Base-by-base conservation (phyloP, 2,797 vertebrate species). In the Perodicticus potto region DNA sequence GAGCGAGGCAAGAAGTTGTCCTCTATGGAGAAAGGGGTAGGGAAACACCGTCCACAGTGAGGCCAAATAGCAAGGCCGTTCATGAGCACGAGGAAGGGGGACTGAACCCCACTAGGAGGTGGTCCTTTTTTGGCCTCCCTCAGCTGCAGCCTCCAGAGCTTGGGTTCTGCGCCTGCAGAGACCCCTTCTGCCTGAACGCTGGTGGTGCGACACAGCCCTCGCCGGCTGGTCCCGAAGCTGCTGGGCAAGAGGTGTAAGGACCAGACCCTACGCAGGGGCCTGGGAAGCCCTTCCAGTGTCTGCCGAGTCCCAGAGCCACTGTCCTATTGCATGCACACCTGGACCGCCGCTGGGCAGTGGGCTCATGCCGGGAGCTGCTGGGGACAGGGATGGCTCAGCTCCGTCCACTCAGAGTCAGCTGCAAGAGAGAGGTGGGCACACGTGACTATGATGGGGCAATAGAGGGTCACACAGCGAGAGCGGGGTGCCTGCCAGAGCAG, bases 171-270 rank as follows among this genome's bases (percentile, higher is more conserved):
- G 29, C 69, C 87, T 69, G 61, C 97, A 95, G 98, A 97, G 98
- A 96, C 98, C 76, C 97, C 98, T 98, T 96, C 91, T 72, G 82
- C 1, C 95, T n/a, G n/a, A 0, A 65, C 0, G 23, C 69, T 84
- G 96, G 94, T 91, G 61, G n/a, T 40, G 83, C 95, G 95, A 40
- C 6, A 20, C 76, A 17, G 34, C 20, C 20, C 8, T 7, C 23
- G 23, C 19, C 0, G 17, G 19, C 27, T 7, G 17, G 20, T 80
- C 89, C 25, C 10, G 23, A 23, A 57, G 63, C 37, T 2, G 32
- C 17, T 0, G 0, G 7, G 73, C 34, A 73, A 77, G 74, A 40
- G 23, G 5, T 43, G 7, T 43, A 7, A 29, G 61, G 10, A 10
- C 43, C 37, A 6, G 20, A 63, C 7, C 1, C 7, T 1, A n/a